phyloP scores from a whole-genome alignment of 1,140 invertebrate genomes.

The Zaprionus tsacasi region DNA sequence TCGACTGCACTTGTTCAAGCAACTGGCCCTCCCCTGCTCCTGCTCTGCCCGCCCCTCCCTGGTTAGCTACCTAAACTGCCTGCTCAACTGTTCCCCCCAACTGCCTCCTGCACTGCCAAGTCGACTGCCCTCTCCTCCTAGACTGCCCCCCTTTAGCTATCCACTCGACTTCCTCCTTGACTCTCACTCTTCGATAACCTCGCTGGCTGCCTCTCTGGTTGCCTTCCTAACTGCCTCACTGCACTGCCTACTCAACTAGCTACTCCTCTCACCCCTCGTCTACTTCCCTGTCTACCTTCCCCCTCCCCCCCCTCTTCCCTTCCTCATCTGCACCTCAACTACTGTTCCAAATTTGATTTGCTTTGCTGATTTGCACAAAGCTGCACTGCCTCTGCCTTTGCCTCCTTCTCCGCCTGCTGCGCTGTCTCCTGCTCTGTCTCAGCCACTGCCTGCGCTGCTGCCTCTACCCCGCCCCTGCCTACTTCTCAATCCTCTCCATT shows the following conservation, averaged over 20 bases:
- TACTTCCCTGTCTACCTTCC: neutral
- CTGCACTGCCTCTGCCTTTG: neutral
- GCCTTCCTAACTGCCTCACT: too few relatives aligned
- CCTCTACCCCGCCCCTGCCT: neutral
- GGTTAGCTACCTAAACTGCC: neutral
- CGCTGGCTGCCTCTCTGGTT: neutral
- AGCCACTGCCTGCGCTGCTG: too few relatives aligned
- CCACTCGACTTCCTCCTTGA: too few relatives aligned
- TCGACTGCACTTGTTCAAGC: constrained; percentile 64
- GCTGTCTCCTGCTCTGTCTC: neutral
- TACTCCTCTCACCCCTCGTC: neutral
- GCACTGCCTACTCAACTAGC: neutral
- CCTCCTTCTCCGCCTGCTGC: neutral
- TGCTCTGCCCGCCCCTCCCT: neutral
- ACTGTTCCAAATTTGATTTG: constrained; percentile 82
- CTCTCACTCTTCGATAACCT: too few relatives aligned
- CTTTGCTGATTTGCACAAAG: constrained; percentile 67
- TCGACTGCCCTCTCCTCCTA: neutral
- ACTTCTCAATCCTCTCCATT: constrained; percentile 7
- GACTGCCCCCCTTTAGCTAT: neutral
- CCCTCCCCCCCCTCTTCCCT: neutral
- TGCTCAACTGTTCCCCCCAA: neutral
- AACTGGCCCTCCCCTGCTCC: neutral
- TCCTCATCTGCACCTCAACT: constrained; percentile 45
- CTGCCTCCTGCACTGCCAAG: too few relatives aligned